Conservation (phyloP, 2,888 invertebrate genomes). For the Octodonta nipae region DNA sequence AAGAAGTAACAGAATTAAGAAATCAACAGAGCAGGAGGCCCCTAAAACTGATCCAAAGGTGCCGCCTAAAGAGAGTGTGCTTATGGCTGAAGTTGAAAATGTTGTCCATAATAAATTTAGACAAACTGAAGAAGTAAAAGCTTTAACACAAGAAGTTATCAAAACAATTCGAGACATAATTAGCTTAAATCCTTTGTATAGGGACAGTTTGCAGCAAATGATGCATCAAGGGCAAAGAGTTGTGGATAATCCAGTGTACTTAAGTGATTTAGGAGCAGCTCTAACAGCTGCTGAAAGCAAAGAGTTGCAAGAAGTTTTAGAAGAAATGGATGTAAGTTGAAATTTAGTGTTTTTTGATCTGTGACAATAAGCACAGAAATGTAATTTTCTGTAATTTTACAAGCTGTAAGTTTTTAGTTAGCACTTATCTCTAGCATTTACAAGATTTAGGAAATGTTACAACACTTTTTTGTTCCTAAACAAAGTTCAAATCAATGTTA, state of each 20-base stretch:
- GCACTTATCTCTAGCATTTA: too few species aligned
- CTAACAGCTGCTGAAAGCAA: slow-evolving; percentile 82
- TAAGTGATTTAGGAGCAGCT: slow-evolving; percentile 92
- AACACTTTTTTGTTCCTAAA: slow-evolving; percentile 1
- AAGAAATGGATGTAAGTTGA: slow-evolving; percentile 77
- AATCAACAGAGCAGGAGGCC: slow-evolving; percentile 15
- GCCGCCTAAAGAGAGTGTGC: slow-evolving; percentile 39
- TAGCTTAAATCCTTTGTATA: slow-evolving; percentile 89
- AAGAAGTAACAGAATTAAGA: slow-evolving; percentile 30
- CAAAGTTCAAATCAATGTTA: too few species aligned
- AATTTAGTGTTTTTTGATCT: too few species aligned
- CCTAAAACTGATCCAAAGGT: slow-evolving; percentile 9
- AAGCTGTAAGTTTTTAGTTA: too few species aligned
- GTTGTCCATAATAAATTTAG: slow-evolving; percentile 75
- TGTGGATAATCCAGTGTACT: slow-evolving; percentile 94
- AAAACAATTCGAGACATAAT: slow-evolving; percentile 97
- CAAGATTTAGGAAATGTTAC: too few species aligned
- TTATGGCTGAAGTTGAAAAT: slow-evolving; percentile 94
- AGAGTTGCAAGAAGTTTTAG: slow-evolving; percentile 84
- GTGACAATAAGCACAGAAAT: too few species aligned
- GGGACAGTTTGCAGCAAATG: slow-evolving; percentile 96
- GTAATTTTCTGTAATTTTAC: too few species aligned
- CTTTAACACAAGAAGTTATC: slow-evolving; percentile 81
- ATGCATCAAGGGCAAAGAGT: slow-evolving; percentile 91
- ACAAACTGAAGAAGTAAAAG: slow-evolving; percentile 91